Conservation (phyloP, 2,797 vertebrate genomes). For the Myotis daubentonii region DNA sequence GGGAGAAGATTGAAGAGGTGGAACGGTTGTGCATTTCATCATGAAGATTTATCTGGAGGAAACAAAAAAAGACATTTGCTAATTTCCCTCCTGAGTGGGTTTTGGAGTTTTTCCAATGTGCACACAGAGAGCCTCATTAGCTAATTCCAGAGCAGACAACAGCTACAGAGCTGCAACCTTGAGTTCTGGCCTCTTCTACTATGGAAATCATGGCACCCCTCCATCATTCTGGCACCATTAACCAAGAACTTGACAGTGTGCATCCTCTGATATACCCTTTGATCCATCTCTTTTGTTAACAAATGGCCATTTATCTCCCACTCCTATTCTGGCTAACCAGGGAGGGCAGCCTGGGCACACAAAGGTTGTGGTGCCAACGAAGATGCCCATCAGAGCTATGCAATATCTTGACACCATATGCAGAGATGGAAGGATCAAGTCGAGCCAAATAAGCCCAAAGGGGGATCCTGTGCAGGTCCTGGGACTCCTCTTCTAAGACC, state of each 20-base stretch:
- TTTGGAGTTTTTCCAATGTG: constrained; percentile 83
- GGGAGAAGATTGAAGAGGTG: constrained; percentile 68
- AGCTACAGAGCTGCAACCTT: constrained; percentile 68
- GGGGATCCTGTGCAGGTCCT: not conserved
- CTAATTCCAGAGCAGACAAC: constrained; percentile 77
- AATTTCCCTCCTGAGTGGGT: constrained; percentile 82
- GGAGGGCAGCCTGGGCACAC: not conserved
- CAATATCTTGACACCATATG: rapidly evolving
- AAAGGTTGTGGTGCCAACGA: not conserved
- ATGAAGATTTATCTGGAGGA: constrained; percentile 79
- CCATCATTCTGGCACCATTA: constrained; percentile 37
- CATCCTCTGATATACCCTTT: not conserved
- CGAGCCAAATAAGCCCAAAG: not conserved
- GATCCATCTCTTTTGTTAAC: constrained; percentile 73
- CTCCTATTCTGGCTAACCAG: constrained; percentile 39
- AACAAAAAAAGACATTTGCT: constrained; percentile 84
- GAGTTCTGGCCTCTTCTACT: constrained; percentile 70
- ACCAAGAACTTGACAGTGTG: constrained; percentile 5
- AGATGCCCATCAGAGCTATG: constrained; percentile 29
- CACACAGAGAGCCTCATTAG: constrained; percentile 80
- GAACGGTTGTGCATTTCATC: constrained; percentile 57
- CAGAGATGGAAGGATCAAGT: not conserved
- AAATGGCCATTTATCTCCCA: constrained; percentile 55
- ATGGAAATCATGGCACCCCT: constrained; percentile 63
- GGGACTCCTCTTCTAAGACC: not conserved